Base-by-base conservation (phyloP, 2,888 invertebrate species). In the Troglohyphantes excavatus region DNA sequence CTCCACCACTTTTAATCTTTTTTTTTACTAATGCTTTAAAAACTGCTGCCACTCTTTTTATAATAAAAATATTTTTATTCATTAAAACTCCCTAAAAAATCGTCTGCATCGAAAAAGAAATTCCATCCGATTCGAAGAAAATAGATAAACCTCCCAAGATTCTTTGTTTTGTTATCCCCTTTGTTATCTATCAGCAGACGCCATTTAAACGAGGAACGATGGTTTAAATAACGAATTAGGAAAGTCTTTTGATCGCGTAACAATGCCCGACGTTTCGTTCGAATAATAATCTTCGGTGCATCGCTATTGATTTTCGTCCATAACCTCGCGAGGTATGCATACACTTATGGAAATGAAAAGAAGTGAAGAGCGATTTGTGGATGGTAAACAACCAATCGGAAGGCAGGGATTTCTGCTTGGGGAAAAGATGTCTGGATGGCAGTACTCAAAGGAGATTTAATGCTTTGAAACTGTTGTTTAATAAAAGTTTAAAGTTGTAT, bases 191-290 rank as follows among this genome's bases (percentile, higher is more conserved):
- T 21, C 23, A n/a, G n/a, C n/a, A n/a, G n/a, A 43, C 33, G 19
- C 27, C 33, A 70, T 82, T 68, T 82, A 82, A 83, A 83, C 43
- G 59, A 70, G 70, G 59, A 83, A 63, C 63, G 73, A 73, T 73
- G 83, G 72, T 83, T 83, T 83, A 72, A 83, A 83, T 73, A 73
- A 83, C 72, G 63, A 83, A 83, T 73, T 83, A 83, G 72, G 63
- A 29, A 73, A 46, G 19, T 72, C 82, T 67, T 82, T 82, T 72
- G 59, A 61, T 21, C 68, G 70, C 29, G 21, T 61, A 72, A 72
- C 82, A 82, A 82, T 72, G 72, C 59, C 61, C 26, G n/a, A 6
- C 72, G 29, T 67, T 27, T 81, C 81, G 27, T 46, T 65, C 53
- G 27, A 82, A 82, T 70, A 70, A 82, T 81, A 81, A 81, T 81